Evolutionary conservation across 2,888 invertebrate genomes (phyloP), one percentile per base, ranked within the genome.

Genomic region (Drosophila longiperda): DNA sequence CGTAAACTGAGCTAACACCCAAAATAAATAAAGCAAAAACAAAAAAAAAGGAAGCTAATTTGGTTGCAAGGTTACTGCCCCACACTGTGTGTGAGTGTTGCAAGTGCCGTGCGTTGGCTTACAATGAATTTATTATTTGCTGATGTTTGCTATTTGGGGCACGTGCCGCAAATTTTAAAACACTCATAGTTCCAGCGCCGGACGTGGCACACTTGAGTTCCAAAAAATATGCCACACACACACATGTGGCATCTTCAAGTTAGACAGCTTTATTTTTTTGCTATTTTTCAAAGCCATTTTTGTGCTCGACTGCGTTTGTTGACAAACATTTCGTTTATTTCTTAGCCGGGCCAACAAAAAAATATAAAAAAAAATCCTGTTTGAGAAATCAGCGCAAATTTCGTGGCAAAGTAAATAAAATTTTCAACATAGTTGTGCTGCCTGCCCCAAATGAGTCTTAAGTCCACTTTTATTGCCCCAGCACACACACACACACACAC

Each of bases 81-180:
- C 55, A 32, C 26, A 15, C 38, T 53, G 20, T 20, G 15, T 40
- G 15, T 32, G 42, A 66, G 75, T 78, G 54, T 52, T 54, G 66
- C 60, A 57, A 65, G 59, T 40, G 68, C 66, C 70, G 71, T 66
- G 72, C 73, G 62, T 50, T 71, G 74, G 78, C 84, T 82, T 74
- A 87, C 78, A 86, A 78, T 73, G 89, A 89, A 90, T 89, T 90
- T 90, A 90, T 90, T 91, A 87, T 91, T 90, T 91, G 90, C 88
- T 91, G 82, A 90, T 91, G 89, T 89, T 90, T 91, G 83, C 91
- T 83, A 91, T 90, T 90, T 90, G 79, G 77, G 75, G 90, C 90
- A 90, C 91, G 90, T 91, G 90, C 87, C 74, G 66, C 78, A 90
- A 91, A 90, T 90, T 91, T 84, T 80, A 79, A 87, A 87, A 86